A percentile compares a stretch with the other conserved stretches of the same genome.
These are phyloP conservation scores for Columba janthina DNA, from an alignment of 2,113 vertebrate genomes.

Conservation along the genomic window DNA sequence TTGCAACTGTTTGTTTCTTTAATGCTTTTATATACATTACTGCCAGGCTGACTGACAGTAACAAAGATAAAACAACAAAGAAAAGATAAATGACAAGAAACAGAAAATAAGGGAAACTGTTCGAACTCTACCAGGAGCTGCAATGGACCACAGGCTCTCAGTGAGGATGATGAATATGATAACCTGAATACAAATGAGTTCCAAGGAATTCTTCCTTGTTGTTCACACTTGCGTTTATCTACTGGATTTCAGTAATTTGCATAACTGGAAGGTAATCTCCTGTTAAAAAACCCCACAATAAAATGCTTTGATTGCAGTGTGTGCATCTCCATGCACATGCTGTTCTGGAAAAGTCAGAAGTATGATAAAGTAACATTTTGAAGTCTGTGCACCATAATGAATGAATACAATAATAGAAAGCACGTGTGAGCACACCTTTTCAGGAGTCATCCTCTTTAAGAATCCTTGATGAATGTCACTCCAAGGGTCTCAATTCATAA, in stretches of 20 bases:
- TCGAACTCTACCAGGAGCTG: background rate
- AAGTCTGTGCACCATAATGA: background rate
- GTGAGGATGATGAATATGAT: slow-evolving; percentile 47
- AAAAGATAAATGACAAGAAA: slow-evolving; percentile 39
- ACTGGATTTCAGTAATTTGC: slow-evolving; percentile 68
- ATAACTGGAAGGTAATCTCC: slow-evolving; percentile 71
- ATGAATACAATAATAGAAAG: background rate
- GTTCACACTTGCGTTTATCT: slow-evolving; percentile 62
- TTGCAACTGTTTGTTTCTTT: slow-evolving; percentile 48
- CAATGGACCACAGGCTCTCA: background rate
- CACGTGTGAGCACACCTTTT: background rate
- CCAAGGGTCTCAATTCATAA: background rate
- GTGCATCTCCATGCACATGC: background rate
- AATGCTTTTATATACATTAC: slow-evolving; percentile 39
- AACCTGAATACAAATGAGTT: slow-evolving; percentile 44
- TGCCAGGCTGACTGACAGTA: slow-evolving; percentile 60
- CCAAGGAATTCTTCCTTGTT: slow-evolving; percentile 44
- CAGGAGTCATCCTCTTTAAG: background rate
- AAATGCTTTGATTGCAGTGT: slow-evolving; percentile 48
- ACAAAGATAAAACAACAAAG: slow-evolving; percentile 54
- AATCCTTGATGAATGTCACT: background rate
- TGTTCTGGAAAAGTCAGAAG: background rate
- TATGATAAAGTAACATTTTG: background rate
- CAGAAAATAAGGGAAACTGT: slow-evolving; percentile 14
- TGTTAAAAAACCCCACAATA: slow-evolving; percentile 32